Base-by-base conservation (phyloP, 2,113 vertebrate genomes). In the Barbus barbus region DNA sequence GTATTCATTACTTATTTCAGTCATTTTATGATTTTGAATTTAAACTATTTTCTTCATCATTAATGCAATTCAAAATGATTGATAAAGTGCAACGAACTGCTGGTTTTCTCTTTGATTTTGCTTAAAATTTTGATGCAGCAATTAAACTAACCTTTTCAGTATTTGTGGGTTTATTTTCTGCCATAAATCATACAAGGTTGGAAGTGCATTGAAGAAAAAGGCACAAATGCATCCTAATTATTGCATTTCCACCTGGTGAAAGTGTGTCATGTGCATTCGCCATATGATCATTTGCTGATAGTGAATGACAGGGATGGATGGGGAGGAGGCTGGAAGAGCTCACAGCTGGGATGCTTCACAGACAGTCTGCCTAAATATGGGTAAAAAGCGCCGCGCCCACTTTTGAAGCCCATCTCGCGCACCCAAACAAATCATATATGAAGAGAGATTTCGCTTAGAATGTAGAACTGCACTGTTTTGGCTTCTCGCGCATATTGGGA, bases 291-390 rank as follows among this genome's bases (percentile, higher is more conserved):
- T 44, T 3, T 46, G 44, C 44, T 46, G 44, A 46, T 13, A 46
- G 44, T 46, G 44, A 46, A 46, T 44, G 16, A 24, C 14, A 26
- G 44, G 18, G 60, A 56, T 44, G 11, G 56, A 60, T 61, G 44
- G 33, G 53, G 9, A 61, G n/a, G 84, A 86, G 84, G 74, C 83
- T 86, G 11, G 44, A 44, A 46, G 44, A 46, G 3, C 53, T 87
- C 63, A 86, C 26, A 28, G 26, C 44, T 31, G 51, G 71, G 56
- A 75, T 71, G 85, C 74, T 86, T 82, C 83, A 46, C 31, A 86
- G 75, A 79, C 69, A 80, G 85, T 24, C 87, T 92, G 91, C 86
- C 92, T 94, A 94, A 95, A 46, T 92, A 94, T 90, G 93, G 92
- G 90, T 88, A 87, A 85, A 80, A 85, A 76, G 87, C 63, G 58